phyloP scores from a whole-genome alignment of 2,888 invertebrate species.

The Pheosia gnoma region DNA sequence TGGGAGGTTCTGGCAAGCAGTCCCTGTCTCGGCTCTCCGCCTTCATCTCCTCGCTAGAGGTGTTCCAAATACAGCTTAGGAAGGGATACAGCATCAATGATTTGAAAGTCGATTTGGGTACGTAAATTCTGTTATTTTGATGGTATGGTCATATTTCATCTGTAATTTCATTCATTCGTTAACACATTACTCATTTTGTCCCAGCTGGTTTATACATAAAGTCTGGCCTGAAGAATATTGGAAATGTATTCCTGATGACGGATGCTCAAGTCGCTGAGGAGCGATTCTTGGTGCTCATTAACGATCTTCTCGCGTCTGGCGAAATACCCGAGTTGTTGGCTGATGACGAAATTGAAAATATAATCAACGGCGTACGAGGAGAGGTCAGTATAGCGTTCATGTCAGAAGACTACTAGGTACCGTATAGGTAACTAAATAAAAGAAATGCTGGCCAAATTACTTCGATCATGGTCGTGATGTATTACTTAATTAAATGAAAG shows the following conservation, averaged over 20 bases:
- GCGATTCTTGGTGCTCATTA: slow-evolving; percentile 94
- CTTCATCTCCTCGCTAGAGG: slow-evolving; percentile 95
- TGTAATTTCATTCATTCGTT: not conserved
- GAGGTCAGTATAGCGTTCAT: slow-evolving; percentile 78
- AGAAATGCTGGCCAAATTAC: not conserved
- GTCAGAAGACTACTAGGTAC: no score
- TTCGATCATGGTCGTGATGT: not conserved
- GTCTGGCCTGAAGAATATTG: slow-evolving; percentile 93
- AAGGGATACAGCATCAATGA: slow-evolving; percentile 94
- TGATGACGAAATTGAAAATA: slow-evolving; percentile 95
- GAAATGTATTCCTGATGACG: slow-evolving; percentile 95
- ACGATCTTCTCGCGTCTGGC: slow-evolving; percentile 96
- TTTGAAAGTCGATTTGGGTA: slow-evolving; percentile 87
- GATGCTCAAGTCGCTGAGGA: slow-evolving; percentile 97
- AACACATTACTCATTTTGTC: slow-evolving; percentile 12
- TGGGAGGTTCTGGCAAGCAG: slow-evolving; percentile 98
- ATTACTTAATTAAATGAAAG: not conserved
- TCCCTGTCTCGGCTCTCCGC: slow-evolving; percentile 94
- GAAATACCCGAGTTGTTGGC: slow-evolving; percentile 95
- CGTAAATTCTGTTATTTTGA: slow-evolving; percentile 15
- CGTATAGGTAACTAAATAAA: no score
- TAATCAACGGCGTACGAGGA: slow-evolving; percentile 89
- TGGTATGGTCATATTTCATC: not conserved
- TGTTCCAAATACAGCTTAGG: slow-evolving; percentile 95
- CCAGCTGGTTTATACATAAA: slow-evolving; percentile 92